These are phyloP conservation scores for Amitus sp. DNA, from an alignment of 2,888 invertebrate species.

Conservation along the genomic window DNA sequence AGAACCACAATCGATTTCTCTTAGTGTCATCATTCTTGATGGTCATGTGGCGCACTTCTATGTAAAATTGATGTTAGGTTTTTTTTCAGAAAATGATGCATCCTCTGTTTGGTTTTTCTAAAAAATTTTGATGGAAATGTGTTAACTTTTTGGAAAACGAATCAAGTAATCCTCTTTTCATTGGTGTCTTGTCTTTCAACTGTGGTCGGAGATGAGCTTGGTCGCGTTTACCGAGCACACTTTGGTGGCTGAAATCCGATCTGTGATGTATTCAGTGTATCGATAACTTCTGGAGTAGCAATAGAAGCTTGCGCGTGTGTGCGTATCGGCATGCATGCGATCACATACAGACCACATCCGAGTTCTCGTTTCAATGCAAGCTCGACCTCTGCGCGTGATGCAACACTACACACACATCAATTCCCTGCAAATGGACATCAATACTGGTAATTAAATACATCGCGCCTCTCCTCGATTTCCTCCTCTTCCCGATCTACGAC, in stretches of 20 bases:
- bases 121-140: no score
- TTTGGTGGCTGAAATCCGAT: background rate
- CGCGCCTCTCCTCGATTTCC: constrained; percentile 57
- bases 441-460: constrained; percentile 67
- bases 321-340: constrained; percentile 7
- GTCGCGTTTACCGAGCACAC: background rate
- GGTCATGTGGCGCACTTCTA: no score
- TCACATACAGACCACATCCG: constrained; percentile 31
- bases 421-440: constrained; percentile 67
- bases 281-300: constrained; percentile 26
- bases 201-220: constrained; percentile 1
- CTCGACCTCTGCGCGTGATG: constrained; percentile 63
- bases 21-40: no score
- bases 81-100: no score
- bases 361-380: constrained; percentile 47
- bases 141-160: no score
- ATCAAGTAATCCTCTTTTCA: no score
- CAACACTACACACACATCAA: constrained; percentile 66
- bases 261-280: background rate
- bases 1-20: no score
- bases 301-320: constrained; percentile 14
- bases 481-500: constrained; percentile 34
- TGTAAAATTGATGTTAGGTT: no score
- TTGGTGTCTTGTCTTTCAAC: constrained; percentile 9
- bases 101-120: no score